Evolutionary conservation across 2,888 invertebrate genomes (phyloP).

Genomic region (Pseudococcus viburni): DNA sequence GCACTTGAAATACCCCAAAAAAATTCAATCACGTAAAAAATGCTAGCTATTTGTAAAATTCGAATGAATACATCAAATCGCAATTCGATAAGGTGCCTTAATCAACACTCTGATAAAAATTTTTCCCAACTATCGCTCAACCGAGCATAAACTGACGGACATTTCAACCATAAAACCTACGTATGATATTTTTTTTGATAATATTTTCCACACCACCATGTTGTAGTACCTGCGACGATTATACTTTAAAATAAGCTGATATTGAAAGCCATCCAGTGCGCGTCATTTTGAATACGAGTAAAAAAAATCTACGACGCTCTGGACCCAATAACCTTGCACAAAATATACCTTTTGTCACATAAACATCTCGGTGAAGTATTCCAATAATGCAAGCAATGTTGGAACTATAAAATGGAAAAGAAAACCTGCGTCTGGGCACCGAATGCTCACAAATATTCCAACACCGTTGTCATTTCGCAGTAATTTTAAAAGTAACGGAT

Average conservation of each 20-base stretch:
- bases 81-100: slow-evolving; percentile 27
- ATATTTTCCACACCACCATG: not conserved
- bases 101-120: slow-evolving; percentile 18
- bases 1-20: not conserved
- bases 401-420: not conserved
- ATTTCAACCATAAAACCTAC: slow-evolving; percentile 9
- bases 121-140: slow-evolving; percentile 22
- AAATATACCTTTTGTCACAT: slow-evolving; percentile 6
- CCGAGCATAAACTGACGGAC: slow-evolving; percentile 30
- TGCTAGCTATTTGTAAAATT: slow-evolving; percentile 13
- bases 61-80: not conserved
- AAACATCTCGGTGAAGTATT: slow-evolving; percentile 18
- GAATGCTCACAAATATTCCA: slow-evolving; percentile 11
- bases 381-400: slow-evolving; percentile 3
- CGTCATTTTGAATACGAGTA: slow-evolving; percentile 6
- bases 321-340: slow-evolving; percentile 29
- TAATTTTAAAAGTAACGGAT: not conserved
- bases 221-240: not conserved
- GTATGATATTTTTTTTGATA: not conserved
- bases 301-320: slow-evolving; percentile 6
- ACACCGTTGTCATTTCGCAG: not conserved
- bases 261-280: not conserved
- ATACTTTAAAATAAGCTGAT: slow-evolving; percentile 24
- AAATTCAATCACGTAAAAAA: slow-evolving; percentile 11
- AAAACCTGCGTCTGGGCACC: not conserved